Evolutionary conservation across 2,797 vertebrate genomes (phyloP), one percentile per base, ranked within the genome.

Genomic region (Salarias fasciatus): DNA sequence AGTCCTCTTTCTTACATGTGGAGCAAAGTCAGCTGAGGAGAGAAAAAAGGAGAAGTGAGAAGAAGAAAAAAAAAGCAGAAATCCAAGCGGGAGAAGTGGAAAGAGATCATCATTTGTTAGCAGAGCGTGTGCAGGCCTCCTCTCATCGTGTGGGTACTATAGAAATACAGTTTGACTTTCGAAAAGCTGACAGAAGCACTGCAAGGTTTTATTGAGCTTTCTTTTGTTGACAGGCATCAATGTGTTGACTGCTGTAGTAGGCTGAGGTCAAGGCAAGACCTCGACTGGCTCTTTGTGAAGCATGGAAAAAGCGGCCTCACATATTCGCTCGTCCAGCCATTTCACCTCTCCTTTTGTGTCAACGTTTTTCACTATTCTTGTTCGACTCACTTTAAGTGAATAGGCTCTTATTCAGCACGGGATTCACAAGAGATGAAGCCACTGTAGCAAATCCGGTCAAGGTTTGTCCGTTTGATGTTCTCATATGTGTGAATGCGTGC

Each of bases 221-320:
- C 61, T 63, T 88, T 86, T 82, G 83, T 83, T 60, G 77, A 73
- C 65, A 72, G 75, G 60, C 76, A 54, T 85, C 84, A 86, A 54
- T 80, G 79, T 72, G 59, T 73, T 82, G 74, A 77, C 60, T 72
- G 57, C 82, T 74, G 63, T 82, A 63, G 67, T 74, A 62, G 77
- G 74, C 75, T 63, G 61, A 77, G 86, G 85, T 91, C 88, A 91
- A 90, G 78, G 88, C 63, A 57, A 80, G 65, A 62, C 63, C 47
- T 79, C 63, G 15, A 8, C 56, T 35, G 42, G 53, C 55, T 79
- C 71, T 77, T 77, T 85, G 67, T 69, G 54, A 61, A 64, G 53
- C 36, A 69, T 56, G 72, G 65, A 86, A 72, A 73, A 62, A 52
- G 45, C 54, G 44, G n/a, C 48, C 69, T 66, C 54, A 71, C 70